These are phyloP conservation scores for Astropecten irregularis DNA, from an alignment of 53 echinoderm and acorn worm species.

Conservation along the genomic window DNA sequence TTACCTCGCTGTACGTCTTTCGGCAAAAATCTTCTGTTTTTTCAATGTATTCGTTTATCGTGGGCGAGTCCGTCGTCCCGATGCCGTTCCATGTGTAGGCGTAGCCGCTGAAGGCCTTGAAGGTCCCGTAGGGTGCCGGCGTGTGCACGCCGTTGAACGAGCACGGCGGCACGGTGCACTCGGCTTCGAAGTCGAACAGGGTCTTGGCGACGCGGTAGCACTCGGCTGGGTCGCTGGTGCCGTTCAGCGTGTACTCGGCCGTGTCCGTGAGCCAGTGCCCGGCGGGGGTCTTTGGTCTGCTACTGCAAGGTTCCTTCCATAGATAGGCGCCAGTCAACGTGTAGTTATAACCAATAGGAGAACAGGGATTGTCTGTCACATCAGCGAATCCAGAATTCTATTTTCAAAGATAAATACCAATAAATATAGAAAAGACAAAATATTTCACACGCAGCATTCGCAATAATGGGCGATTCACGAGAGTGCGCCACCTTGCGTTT, in stretches of 20 bases:
- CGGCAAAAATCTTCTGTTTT: slow-evolving; percentile 32
- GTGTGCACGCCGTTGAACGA: slow-evolving; percentile 53
- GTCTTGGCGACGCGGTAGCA: slow-evolving; percentile 15
- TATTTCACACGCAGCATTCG: background rate
- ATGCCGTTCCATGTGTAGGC: slow-evolving; percentile 41
- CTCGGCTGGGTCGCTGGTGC: slow-evolving; percentile 39
- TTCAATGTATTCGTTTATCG: background rate
- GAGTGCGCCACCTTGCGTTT: no score
- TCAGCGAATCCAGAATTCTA: slow-evolving; percentile 42
- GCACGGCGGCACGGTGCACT: slow-evolving; percentile 53
- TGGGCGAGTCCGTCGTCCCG: slow-evolving; percentile 6
- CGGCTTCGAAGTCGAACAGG: slow-evolving; percentile 44
- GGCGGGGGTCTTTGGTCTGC: background rate
- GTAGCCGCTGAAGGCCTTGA: slow-evolving; percentile 60
- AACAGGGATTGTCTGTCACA: slow-evolving; percentile 41
- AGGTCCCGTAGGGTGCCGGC: slow-evolving; percentile 48
- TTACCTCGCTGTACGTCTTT: slow-evolving; percentile 46
- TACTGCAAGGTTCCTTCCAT: slow-evolving; percentile 59
- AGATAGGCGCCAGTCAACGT: slow-evolving; percentile 36
- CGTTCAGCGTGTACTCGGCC: background rate
- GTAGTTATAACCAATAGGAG: slow-evolving; percentile 52
- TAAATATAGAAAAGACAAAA: no score
- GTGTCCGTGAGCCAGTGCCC: background rate
- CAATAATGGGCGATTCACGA: background rate
- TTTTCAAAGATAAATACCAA: no score